Conservation (phyloP, 2,797 vertebrate species). For the Enteromius anoplus region DNA sequence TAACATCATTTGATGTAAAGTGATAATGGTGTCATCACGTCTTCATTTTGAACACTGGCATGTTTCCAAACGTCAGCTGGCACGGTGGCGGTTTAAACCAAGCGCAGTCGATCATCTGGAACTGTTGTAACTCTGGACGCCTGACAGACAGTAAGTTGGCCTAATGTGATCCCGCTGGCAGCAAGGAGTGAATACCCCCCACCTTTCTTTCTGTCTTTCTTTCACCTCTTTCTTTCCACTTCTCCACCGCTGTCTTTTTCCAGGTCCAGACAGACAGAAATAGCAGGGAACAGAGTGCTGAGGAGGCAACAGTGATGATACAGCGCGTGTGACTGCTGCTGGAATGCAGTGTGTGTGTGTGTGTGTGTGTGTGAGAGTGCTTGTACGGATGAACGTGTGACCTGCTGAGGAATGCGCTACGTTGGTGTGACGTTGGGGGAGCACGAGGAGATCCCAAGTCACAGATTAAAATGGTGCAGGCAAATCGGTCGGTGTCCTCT, state of each 20-base stretch:
- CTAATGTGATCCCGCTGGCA: constrained; percentile 37
- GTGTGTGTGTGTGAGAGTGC: constrained; percentile 34
- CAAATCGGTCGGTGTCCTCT: constrained; percentile 4
- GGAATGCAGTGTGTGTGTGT: constrained; percentile 58
- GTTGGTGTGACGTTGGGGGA: constrained; percentile 54
- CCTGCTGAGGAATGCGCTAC: constrained; percentile 58
- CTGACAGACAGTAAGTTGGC: constrained; percentile 35
- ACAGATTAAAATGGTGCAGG: constrained; percentile 66
- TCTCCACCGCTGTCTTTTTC: constrained; percentile 13
- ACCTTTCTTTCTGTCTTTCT: constrained; percentile 24
- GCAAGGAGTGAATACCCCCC: constrained; percentile 22
- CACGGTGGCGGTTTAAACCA: constrained; percentile 33
- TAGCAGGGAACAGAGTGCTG: not conserved
- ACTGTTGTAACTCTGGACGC: constrained; percentile 39
- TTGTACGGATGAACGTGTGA: constrained; percentile 61
- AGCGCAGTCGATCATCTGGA: constrained; percentile 41
- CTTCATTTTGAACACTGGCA: constrained; percentile 57
- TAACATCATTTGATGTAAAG: constrained; percentile 47
- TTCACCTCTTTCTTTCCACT: constrained; percentile 14
- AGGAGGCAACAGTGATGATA: constrained; percentile 66
- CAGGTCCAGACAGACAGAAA: constrained; percentile 37
- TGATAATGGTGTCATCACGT: constrained; percentile 59
- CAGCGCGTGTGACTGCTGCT: constrained; percentile 69
- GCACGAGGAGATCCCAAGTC: constrained; percentile 64
- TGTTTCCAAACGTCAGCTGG: constrained; percentile 51